Base-by-base conservation (phyloP, 2,888 invertebrate species). In the Conistra vaccinii region DNA sequence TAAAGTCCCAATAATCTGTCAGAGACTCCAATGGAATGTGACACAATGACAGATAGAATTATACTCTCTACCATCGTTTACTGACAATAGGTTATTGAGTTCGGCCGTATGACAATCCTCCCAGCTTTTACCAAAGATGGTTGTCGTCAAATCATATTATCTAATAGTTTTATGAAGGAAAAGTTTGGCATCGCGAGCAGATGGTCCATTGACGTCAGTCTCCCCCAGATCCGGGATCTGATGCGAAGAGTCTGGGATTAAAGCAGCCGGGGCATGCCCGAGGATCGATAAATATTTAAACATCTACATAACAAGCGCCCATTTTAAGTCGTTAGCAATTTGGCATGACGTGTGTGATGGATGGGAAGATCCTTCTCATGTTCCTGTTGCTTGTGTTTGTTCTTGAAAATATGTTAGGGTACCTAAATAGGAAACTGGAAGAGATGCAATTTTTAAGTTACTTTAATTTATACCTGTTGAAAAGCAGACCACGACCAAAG, bases 121-220 rank as follows among this genome's bases (percentile, higher is more conserved):
- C n/a, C n/a, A n/a, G n/a, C n/a, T n/a, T n/a, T n/a, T n/a, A 62
- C 29, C 35, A 48, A 81, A 55, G 26, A 17, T 62, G 35, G 20
- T 39, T 5, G 12, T 35, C 39, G 45, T 62, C 62, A 32, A n/a
- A 48, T 70, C 0, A 32, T 48, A 45, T 53, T 53, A 63, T 57
- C 6, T 66, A 61, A 61, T 55, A 35, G 35, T 83, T 69, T 68
- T 83, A 53, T 69, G 35, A 32, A 68, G 45, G 35, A 63, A 83
- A 83, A 78, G 53, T 35, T 42, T 60, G 48, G 48, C 32, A 42
- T 17, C n/a, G 26, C 39, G 29, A n/a, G 35, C 78, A 79, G 32
- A 79, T 79, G 78, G 70, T 53, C n/a, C 57, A 48, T 48, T 83
- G 78, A 79, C 78, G 84, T 79, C 78, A 79, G 23, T 63, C 23